Conservation (phyloP, 2,797 vertebrate species). For the Cheirogaleus major region DNA sequence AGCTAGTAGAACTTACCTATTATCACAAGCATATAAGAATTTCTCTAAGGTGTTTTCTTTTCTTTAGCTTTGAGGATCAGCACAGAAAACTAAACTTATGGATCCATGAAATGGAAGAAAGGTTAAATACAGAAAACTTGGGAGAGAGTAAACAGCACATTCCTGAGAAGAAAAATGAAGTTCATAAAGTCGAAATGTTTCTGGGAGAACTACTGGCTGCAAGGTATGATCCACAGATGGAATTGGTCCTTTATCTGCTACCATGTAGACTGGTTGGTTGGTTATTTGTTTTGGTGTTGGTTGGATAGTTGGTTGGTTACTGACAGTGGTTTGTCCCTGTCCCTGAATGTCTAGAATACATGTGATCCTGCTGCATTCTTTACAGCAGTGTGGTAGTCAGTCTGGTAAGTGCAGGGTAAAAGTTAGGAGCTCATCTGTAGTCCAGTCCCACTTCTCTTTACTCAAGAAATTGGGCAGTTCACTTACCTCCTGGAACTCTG, state of each 20-base stretch:
- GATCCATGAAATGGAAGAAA: slow-evolving; percentile 94
- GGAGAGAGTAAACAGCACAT: slow-evolving; percentile 91
- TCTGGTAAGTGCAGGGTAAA: not conserved
- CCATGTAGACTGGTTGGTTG: not conserved
- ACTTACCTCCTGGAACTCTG: not conserved
- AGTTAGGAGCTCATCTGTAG: not conserved
- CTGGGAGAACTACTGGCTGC: slow-evolving; percentile 94
- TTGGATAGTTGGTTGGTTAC: not conserved
- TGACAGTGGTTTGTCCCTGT: not conserved
- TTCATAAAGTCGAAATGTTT: slow-evolving; percentile 95
- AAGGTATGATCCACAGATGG: slow-evolving; percentile 85
- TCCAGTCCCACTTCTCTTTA: not conserved
- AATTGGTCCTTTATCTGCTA: not conserved
- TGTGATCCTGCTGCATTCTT: not conserved
- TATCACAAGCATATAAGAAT: not conserved
- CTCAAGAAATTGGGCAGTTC: not conserved
- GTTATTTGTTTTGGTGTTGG: not conserved
- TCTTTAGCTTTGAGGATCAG: slow-evolving; percentile 92
- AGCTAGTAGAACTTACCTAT: not conserved
- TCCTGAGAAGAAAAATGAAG: slow-evolving; percentile 91
- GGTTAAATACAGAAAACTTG: slow-evolving; percentile 90
- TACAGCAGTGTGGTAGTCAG: accelerated
- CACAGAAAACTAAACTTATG: slow-evolving; percentile 93
- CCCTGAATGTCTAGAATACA: not conserved
- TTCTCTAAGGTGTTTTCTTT: not conserved